Conservation (phyloP, 2,113 vertebrate genomes). For the Sardina pilchardus region DNA sequence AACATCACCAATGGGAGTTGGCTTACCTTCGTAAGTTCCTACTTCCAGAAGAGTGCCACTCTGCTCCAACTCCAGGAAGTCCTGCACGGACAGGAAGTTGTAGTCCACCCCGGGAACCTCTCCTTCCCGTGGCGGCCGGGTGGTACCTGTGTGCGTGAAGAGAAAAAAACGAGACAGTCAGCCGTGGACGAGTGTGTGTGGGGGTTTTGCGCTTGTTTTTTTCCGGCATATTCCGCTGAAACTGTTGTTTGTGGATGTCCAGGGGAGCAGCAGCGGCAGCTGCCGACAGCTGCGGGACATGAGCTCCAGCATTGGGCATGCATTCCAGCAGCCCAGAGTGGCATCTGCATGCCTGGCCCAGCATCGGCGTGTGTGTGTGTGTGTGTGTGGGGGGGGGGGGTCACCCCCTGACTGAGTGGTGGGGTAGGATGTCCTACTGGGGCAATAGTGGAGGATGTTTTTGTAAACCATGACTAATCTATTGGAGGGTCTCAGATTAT, state of each 20-base stretch:
- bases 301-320: background rate
- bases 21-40: constrained; percentile 94
- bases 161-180: constrained; percentile 21
- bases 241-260: background rate
- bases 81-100: constrained; percentile 90
- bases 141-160: constrained; percentile 80
- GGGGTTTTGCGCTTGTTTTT: background rate
- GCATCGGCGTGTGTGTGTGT: no score
- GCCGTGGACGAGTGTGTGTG: background rate
- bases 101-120: constrained; percentile 96
- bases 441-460: no score
- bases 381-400: no score
- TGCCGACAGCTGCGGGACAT: background rate
- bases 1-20: background rate
- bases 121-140: constrained; percentile 88
- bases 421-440: no score
- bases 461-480: no score
- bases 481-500: no score
- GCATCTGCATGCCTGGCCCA: background rate
- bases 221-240: background rate
- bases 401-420: no score
- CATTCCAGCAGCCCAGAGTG: background rate
- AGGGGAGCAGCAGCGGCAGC: background rate
- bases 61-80: constrained; percentile 88
- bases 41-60: constrained; percentile 94